Base-by-base conservation (phyloP, 2,113 vertebrate species). In the Cottus gobio region DNA sequence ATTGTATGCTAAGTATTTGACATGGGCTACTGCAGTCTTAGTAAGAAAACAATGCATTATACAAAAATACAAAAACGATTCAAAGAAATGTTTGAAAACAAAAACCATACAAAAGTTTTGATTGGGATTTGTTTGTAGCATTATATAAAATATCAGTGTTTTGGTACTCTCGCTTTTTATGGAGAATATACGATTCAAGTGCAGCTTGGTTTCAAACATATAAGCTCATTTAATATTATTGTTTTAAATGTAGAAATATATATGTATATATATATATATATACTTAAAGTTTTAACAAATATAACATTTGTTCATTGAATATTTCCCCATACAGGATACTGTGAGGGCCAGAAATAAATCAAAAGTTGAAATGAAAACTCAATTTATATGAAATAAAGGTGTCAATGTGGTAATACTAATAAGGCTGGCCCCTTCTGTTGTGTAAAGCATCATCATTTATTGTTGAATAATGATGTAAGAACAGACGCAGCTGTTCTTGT, bases 261-360 rank as follows among this genome's bases (percentile, higher is more conserved):
- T 71, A 92, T 96, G 42, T 52, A 26, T n/a, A 56, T 12, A 61
- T 26, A 16, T 57, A 31, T 34, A 42, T 42, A 42, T 42, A 28
- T 28, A 39, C 10, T 93, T 91, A 91, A 68, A 91, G 93, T n/a
- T 28, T 95, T 95, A 77, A 70, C 86, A 93, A 92, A 94, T 96
- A 44, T 94, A 96, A 95, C 94, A 94, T 95, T 97, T 96, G 88
- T 95, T 96, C 95, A 95, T 90, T 94, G 92, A 95, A 95, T 94
- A 93, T 95, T 91, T 91, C 94, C 94, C 93, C 93, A 88, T 94
- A 94, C 93, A 94, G 94, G 94, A 95, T 94, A 93, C 94, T 94
- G 94, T 93, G 81, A 91, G 95, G 95, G 95, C 95, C 96, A 96
- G 92, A 94, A 80, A 88, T 67, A 71, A 79, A 76, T 54, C 7